Evolutionary conservation across 1,140 invertebrate genomes (phyloP), one percentile per base, ranked within the genome.

Genomic region (Scaptomyza hsui): DNA sequence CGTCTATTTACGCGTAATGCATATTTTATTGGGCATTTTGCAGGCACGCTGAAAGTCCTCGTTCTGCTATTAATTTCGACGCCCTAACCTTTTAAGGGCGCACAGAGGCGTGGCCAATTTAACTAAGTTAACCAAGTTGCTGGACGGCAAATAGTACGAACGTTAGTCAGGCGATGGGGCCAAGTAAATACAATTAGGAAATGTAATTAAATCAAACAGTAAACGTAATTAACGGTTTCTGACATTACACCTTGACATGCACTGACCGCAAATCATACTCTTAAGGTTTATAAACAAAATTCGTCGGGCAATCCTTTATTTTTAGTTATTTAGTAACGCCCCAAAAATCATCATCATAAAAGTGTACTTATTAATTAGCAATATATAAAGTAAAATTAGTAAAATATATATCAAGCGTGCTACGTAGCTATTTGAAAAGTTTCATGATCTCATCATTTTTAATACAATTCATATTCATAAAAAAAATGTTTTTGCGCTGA

Each of bases 11-110:
- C 68, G 72, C 64, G 60, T 71, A 76, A 85, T 85, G 81, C 85
- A 85, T 85, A 85, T 74, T 85, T 85, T 81, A 85, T 86, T 73
- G 51, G 68, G 39, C 72, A 79, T 73, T 78, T 79, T 79, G 75
- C 44, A 51, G 45, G 53, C 59, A 16, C 55, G 61, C 39, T 26
- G 42, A 75, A 75, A 75, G 67, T 69, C 47, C 18, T 12, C 47
- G 41, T 64, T 55, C 76, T 57, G 1, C 26, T 5, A 77, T 80
- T 86, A 76, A 83, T 85, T 86, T 48, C 26, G 48, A 51, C 45
- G 64, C 56, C 13, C 6, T 6, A 12, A 16, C 42, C 39, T 15
- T 9, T 49, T 35, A 12, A 10, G 12, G 16, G 12, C 26, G n/a
- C 35, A 7, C 1, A 21, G 32, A 41, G 35, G 59, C 47, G 47